phyloP scores from a whole-genome alignment of 2,888 invertebrate species.

The Poecilus cupreus region DNA sequence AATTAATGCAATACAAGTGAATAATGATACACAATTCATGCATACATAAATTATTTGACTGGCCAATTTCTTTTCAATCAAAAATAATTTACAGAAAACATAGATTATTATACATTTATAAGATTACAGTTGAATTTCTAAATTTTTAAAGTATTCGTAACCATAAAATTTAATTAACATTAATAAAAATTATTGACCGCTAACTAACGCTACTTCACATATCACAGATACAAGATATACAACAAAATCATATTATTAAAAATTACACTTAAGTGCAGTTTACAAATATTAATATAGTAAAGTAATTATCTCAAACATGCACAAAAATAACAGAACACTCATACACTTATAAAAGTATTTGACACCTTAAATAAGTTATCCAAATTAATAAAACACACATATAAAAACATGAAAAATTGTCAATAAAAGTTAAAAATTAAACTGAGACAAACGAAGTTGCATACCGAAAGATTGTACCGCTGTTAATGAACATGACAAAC shows the following conservation, averaged over 20 bases:
- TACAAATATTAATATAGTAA: not conserved
- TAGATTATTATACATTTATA: constrained; percentile 14
- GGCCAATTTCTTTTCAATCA: not conserved
- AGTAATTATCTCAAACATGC: not conserved
- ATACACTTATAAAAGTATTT: constrained; percentile 14
- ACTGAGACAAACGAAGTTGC: not conserved
- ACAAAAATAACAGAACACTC: not conserved
- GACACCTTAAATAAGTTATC: not conserved
- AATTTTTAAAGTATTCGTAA: constrained; percentile 18
- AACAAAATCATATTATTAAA: constrained; percentile 33
- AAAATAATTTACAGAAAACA: constrained; percentile 18
- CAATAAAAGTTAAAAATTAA: constrained; percentile 15
- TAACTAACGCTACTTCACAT: constrained; percentile 35
- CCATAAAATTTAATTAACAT: constrained; percentile 4
- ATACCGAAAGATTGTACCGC: no score
- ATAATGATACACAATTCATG: not conserved
- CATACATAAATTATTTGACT: constrained; percentile 13
- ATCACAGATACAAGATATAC: constrained; percentile 57
- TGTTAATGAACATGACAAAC: no score
- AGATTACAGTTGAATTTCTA: constrained; percentile 29
- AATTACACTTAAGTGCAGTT: constrained; percentile 10
- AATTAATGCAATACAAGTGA: constrained; percentile 7
- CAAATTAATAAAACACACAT: constrained; percentile 6
- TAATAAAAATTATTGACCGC: constrained; percentile 17
- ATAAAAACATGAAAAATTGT: not conserved